Evolutionary conservation across 2,113 vertebrate genomes (phyloP).

Genomic region (Pteruthius melanotis): DNA sequence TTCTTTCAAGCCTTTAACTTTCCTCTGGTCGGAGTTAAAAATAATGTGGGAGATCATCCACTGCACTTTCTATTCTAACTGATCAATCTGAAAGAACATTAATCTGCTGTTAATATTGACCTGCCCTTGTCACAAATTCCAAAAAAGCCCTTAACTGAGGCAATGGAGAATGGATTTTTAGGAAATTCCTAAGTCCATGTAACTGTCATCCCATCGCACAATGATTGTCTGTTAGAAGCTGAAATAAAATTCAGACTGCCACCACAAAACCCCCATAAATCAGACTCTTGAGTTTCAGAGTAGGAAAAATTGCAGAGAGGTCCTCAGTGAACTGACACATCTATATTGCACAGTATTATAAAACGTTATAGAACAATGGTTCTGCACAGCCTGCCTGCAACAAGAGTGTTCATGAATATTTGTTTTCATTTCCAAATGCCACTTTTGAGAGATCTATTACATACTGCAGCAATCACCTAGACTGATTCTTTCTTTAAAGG

Average conservation of each 20-base stretch:
- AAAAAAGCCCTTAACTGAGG: background rate
- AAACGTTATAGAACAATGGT: background rate
- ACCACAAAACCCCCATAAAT: background rate
- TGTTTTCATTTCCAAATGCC: background rate
- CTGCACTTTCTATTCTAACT: background rate
- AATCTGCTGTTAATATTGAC: background rate
- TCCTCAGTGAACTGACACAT: background rate
- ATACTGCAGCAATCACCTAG: background rate
- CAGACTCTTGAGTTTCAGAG: background rate
- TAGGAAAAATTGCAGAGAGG: background rate
- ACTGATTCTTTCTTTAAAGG: background rate
- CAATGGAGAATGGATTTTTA: background rate
- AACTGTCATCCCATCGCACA: background rate
- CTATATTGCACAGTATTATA: background rate
- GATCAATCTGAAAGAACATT: background rate
- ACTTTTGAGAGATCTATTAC: background rate
- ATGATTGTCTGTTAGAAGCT: background rate
- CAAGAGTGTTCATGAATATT: background rate
- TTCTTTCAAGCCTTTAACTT: background rate
- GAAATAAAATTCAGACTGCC: background rate
- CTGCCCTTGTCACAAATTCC: background rate
- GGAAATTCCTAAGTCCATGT: background rate
- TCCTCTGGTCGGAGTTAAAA: background rate
- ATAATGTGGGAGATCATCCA: background rate
- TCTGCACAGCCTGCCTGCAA: background rate